Evolutionary conservation across 2,797 vertebrate genomes (phyloP), one percentile per base, ranked within the genome.

Genomic region (Lateolabrax maculatus): DNA sequence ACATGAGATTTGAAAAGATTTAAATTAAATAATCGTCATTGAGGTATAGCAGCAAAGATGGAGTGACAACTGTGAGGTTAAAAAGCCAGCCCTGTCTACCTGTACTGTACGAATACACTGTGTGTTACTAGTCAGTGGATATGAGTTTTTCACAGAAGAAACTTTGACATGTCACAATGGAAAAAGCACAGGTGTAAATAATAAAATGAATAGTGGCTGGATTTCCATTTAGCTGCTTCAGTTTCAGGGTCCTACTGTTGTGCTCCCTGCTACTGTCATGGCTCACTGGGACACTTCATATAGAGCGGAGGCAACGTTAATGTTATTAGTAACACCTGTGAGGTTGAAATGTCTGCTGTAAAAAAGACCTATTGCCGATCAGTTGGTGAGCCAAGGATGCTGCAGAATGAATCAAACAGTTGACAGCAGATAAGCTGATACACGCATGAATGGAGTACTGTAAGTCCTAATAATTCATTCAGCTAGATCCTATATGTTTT

Each of bases 401-500:
- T 73, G 62, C 52, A 71, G 60, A 53, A 76, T 58, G 16, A 69
- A 69, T 68, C 27, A 74, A 71, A 84, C 29, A 51, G 39, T 71
- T 44, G 34, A 52, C n/a, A 68, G 37, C 5, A 55, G 27, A 70
- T 64, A 34, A 31, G 31, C 39, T 71, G 63, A 21, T 46, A 15
- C 3, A 71, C 66, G 52, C 7, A 21, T 23, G 15, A 63, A 44
- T 36, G 15, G 41, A 25, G 31, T 62, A 36, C 31, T 62, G 36
- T 23, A 41, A 57, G 39, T 34, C 53, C 37, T 43, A 16, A 16
- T 2, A 68, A 75, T 68, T 68, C 9, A 77, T 78, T 49, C 51
- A 44, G 36, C 8, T 25, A 56, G 11, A 58, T 48, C 21, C 44
- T 48, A 46, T 72, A 56, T 5, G 44, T 48, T 66, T 70, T 63